Evolutionary conservation across 2,113 vertebrate genomes (phyloP).

Genomic region (Paradoxurus hermaphroditus): DNA sequence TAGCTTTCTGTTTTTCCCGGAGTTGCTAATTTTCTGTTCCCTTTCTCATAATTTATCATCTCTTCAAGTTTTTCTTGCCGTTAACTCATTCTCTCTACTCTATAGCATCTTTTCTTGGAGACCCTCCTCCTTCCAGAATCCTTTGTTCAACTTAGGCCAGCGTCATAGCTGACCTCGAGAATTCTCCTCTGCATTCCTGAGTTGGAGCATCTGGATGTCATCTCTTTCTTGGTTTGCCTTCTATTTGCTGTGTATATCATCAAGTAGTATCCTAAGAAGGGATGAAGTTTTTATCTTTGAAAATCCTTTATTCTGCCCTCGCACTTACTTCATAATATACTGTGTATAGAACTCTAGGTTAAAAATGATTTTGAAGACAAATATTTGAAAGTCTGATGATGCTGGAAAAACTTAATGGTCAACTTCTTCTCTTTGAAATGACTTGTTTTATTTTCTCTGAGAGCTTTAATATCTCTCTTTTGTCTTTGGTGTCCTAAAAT

Average conservation of each 20-base stretch:
- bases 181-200: background rate
- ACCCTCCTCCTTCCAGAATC: background rate
- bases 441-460: constrained; percentile 18
- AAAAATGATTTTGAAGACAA: background rate
- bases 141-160: background rate
- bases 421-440: background rate
- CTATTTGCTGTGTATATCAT: background rate
- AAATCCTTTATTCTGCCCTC: background rate
- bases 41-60: background rate
- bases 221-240: background rate
- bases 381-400: background rate
- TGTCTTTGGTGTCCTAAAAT: background rate
- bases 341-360: background rate
- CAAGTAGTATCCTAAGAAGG: background rate
- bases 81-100: background rate
- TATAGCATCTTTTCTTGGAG: background rate
- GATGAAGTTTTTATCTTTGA: background rate
- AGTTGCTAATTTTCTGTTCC: constrained; percentile 18
- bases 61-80: background rate
- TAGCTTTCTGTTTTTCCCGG: constrained; percentile 38
- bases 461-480: background rate
- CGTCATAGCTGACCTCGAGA: background rate
- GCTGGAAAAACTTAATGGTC: background rate
- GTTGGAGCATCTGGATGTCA: background rate
- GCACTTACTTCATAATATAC: background rate